Conservation (phyloP, 2,797 vertebrate species). For the Propithecus perrieri region DNA sequence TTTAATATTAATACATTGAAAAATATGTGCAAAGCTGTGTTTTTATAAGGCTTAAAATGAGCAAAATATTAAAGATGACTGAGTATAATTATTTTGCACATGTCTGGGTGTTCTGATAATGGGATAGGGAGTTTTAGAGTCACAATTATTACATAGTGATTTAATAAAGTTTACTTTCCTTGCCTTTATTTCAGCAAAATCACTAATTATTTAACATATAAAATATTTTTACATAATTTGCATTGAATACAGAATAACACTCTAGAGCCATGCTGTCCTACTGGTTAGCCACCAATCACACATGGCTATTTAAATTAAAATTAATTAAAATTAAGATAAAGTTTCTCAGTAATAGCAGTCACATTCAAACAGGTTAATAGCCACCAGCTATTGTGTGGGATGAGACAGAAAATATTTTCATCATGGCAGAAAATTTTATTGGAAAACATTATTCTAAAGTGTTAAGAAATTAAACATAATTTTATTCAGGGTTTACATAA, state of each 20-base stretch:
- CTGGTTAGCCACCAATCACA: not conserved
- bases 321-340: not conserved
- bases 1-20: not conserved
- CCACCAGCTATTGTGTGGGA: not conserved
- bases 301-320: not conserved
- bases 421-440: not conserved
- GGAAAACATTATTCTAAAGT: not conserved
- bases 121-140: not conserved
- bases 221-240: conserved; percentile 19
- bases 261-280: not conserved
- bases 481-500: not conserved
- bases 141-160: not conserved
- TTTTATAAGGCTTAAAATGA: conserved; percentile 6
- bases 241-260: not conserved
- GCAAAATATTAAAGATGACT: conserved; percentile 16
- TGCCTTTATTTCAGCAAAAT: conserved; percentile 17
- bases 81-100: not conserved
- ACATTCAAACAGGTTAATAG: not conserved
- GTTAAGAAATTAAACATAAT: conserved; percentile 11
- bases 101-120: not conserved
- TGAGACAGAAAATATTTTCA: not conserved
- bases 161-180: conserved; percentile 1
- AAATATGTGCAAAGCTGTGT: not conserved
- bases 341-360: not conserved
- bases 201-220: conserved; percentile 9